Evolutionary conservation across 2,888 invertebrate genomes (phyloP).

Genomic region (Parochlus steinenii): DNA sequence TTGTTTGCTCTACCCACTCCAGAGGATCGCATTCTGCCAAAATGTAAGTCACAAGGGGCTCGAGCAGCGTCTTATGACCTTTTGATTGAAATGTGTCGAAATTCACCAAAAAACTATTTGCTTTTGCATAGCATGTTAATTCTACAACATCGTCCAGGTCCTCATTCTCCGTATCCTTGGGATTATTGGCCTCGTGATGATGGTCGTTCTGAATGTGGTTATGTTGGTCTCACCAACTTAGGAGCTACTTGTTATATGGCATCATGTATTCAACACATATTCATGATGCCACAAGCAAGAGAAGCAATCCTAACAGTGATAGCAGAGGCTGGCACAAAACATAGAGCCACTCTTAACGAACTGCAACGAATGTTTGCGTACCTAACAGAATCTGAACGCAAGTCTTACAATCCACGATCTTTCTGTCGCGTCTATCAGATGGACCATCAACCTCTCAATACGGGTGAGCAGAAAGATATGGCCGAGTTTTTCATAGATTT

Average conservation of each 20-base stretch:
- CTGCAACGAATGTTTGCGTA: conserved; percentile 93
- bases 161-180: conserved; percentile 80
- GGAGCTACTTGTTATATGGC: conserved; percentile 98
- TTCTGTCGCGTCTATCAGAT: conserved; percentile 94
- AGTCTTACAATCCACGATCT: conserved; percentile 87
- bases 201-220: conserved; percentile 84
- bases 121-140: conserved; percentile 67
- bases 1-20: conserved; percentile 83
- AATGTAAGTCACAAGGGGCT: conserved; percentile 82
- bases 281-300: conserved; percentile 91
- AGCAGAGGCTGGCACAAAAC: conserved; percentile 53
- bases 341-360: conserved; percentile 68
- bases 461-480: conserved; percentile 96
- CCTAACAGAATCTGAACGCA: conserved; percentile 65
- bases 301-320: conserved; percentile 67
- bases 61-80: conserved; percentile 84
- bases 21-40: conserved; percentile 68
- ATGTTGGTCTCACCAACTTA: conserved; percentile 84
- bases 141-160: conserved; percentile 71
- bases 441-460: conserved; percentile 92
- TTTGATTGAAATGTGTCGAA: conserved; percentile 71
- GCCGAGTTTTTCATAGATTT: conserved; percentile 95
- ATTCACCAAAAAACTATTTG: conserved; percentile 71
- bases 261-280: conserved; percentile 90
- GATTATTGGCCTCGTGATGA: conserved; percentile 97